phyloP scores from a whole-genome alignment of 2,888 invertebrate species.

The Sphaerophoria rueppellii region DNA sequence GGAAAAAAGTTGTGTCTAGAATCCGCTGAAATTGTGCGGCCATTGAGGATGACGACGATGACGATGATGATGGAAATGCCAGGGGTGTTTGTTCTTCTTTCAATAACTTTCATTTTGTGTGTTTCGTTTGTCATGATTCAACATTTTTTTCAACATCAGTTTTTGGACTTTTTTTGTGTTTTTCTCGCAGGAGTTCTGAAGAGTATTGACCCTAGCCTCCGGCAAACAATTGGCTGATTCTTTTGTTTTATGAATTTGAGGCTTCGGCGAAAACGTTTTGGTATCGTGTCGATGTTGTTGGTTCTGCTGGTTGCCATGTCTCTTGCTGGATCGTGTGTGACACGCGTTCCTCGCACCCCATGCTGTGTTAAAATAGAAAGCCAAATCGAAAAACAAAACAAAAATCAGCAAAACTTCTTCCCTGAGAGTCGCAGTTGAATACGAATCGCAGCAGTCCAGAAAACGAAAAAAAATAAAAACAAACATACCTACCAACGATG shows the following conservation, averaged over 20 bases:
- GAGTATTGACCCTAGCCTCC: slow-evolving; percentile 50
- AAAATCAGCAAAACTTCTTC: slow-evolving; percentile 19
- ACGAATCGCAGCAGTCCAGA: neutral
- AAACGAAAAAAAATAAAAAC: slow-evolving; percentile 40
- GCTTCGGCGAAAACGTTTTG: slow-evolving; percentile 31
- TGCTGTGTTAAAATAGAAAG: slow-evolving; percentile 52
- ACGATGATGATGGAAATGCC: slow-evolving; percentile 46
- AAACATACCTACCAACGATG: too few relatives aligned
- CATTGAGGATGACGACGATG: slow-evolving; percentile 33
- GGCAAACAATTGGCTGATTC: slow-evolving; percentile 44
- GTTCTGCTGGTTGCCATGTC: slow-evolving; percentile 51
- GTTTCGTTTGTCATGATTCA: slow-evolving; percentile 40
- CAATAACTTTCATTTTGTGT: slow-evolving; percentile 25
- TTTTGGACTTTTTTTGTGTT: slow-evolving; percentile 33
- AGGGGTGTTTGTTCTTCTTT: slow-evolving; percentile 29
- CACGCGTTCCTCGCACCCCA: slow-evolving; percentile 69
- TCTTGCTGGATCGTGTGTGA: slow-evolving; percentile 53
- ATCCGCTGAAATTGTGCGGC: slow-evolving; percentile 37
- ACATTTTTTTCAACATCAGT: slow-evolving; percentile 50
- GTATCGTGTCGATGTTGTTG: slow-evolving; percentile 23
- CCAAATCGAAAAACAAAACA: slow-evolving; percentile 10
- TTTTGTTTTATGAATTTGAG: slow-evolving; percentile 33
- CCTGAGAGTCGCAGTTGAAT: neutral
- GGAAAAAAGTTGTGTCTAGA: slow-evolving; percentile 14
- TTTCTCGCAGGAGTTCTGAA: neutral